Percentiles rank a stretch among this genome's conserved stretches.
Evolutionary conservation across 1,140 invertebrate species (phyloP).

Genomic region (Cecropterus lyciades): DNA sequence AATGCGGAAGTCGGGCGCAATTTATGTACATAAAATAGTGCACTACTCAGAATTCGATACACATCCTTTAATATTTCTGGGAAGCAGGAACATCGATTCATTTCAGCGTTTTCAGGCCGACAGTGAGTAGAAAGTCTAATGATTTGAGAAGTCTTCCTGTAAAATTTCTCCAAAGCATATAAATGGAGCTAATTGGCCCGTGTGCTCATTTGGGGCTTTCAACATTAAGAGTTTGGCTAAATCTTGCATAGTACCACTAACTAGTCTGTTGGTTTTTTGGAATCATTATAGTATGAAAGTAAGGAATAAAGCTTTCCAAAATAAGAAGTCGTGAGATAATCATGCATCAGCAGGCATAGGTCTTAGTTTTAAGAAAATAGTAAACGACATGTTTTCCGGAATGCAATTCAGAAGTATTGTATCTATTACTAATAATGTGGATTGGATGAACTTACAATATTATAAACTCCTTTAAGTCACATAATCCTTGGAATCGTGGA

Average conservation of each 20-base stretch:
- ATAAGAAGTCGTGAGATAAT: too few species aligned
- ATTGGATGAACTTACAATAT: too few species aligned
- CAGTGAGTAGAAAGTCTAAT: constrained; percentile 33
- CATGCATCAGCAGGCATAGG: too few species aligned
- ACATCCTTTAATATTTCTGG: constrained; percentile 23
- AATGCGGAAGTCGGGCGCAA: neutral
- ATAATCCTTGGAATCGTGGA: too few species aligned
- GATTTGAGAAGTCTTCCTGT: constrained; percentile 34
- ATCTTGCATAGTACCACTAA: neutral
- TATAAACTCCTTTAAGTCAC: too few species aligned
- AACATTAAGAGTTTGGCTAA: neutral
- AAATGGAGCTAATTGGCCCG: constrained; percentile 32
- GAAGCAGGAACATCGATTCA: constrained; percentile 31
- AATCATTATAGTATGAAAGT: neutral
- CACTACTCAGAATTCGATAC: constrained; percentile 10
- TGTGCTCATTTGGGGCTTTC: constrained; percentile 21
- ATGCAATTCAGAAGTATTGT: too few species aligned
- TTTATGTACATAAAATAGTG: constrained; percentile 12
- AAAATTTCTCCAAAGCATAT: constrained; percentile 34
- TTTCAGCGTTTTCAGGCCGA: constrained; percentile 24
- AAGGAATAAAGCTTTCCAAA: too few species aligned
- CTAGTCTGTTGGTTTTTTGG: neutral
- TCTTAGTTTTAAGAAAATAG: too few species aligned
- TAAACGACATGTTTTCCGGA: too few species aligned
- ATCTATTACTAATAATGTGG: too few species aligned